Evolutionary conservation across 2,888 invertebrate genomes (phyloP), one percentile per base, ranked within the genome.

Genomic region (Lucinisca nassula): DNA sequence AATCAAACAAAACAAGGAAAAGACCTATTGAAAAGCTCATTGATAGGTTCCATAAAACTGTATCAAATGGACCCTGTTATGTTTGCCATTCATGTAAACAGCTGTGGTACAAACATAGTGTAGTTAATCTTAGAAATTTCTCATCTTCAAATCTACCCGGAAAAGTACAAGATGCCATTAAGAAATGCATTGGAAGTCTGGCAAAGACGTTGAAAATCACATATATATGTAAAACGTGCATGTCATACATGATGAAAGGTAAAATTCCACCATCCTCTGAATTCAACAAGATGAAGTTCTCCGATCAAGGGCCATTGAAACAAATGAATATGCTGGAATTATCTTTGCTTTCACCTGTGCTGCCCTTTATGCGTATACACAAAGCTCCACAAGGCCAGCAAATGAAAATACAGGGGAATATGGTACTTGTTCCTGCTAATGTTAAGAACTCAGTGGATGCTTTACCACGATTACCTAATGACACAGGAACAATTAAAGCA

Each of bases 291-390:
- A 72, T 79, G 45, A 17, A 12, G 1, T 79, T 84, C 40, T 67
- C 49, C n/a, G 35, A 67, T 21, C 73, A 78, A 55, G 84, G 84
- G n/a, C 78, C 79, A 17, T 77, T 84, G 30, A 84, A 74, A 58
- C 27, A 84, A n/a, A 38, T 84, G 58, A 84, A 84, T 58, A 67
- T 35, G 24, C 74, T 79, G 30, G 79, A 79, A 38, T 32, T 40
- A 24, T 51, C 38, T n/a, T 76, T 83, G 17, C 79, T 79, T 32
- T 79, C 79, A 30, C 77, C 70, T 32, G 12, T 78, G 30, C 55
- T 84, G 4, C 84, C 84, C 10, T 84, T 84, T 35, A 84, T 84
- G 84, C 70, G 37, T 32, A 81, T 81, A n/a, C 74, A 81, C 38
- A 32, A 81, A 81, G 73, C 81, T 35, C 74, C 81, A 74, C 38